Evolutionary conservation across 2,888 invertebrate species (phyloP).

Genomic region (Lasioglossum calceatum): DNA sequence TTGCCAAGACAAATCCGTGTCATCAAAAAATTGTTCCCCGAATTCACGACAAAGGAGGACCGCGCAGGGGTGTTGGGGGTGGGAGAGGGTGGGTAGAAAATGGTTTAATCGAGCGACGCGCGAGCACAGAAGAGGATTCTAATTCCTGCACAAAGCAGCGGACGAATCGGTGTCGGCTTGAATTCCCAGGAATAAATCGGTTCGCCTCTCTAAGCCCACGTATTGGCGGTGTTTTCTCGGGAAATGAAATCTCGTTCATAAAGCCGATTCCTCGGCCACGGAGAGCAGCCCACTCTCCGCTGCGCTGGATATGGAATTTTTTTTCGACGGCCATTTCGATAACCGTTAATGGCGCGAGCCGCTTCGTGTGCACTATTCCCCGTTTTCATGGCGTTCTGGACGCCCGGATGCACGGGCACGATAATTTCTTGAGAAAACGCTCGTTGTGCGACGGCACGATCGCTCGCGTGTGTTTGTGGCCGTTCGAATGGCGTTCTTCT

Average conservation of each 20-base stretch:
- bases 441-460: not conserved
- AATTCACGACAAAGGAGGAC: slow-evolving; percentile 26
- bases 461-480: not conserved
- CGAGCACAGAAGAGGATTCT: slow-evolving; percentile 27
- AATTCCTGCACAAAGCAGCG: slow-evolving; percentile 42
- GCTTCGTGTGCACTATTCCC: slow-evolving; percentile 27
- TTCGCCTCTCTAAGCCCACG: slow-evolving; percentile 38
- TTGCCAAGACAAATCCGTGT: slow-evolving; percentile 21
- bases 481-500: not conserved
- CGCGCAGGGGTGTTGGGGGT: not conserved
- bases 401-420: slow-evolving; percentile 24
- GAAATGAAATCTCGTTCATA: slow-evolving; percentile 67
- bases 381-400: slow-evolving; percentile 40
- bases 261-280: slow-evolving; percentile 49
- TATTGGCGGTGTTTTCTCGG: slow-evolving; percentile 60
- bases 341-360: slow-evolving; percentile 60
- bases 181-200: slow-evolving; percentile 59
- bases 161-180: slow-evolving; percentile 43
- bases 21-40: slow-evolving; percentile 21
- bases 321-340: slow-evolving; percentile 61
- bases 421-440: slow-evolving; percentile 30
- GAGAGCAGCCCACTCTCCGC: slow-evolving; percentile 32
- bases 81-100: not conserved
- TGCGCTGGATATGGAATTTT: slow-evolving; percentile 59
- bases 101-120: slow-evolving; percentile 24